Percentiles rank a stretch among this genome's conserved stretches.
These are phyloP conservation scores for Bibio marci DNA, from an alignment of 2,888 invertebrate genomes.

Conservation along the genomic window DNA sequence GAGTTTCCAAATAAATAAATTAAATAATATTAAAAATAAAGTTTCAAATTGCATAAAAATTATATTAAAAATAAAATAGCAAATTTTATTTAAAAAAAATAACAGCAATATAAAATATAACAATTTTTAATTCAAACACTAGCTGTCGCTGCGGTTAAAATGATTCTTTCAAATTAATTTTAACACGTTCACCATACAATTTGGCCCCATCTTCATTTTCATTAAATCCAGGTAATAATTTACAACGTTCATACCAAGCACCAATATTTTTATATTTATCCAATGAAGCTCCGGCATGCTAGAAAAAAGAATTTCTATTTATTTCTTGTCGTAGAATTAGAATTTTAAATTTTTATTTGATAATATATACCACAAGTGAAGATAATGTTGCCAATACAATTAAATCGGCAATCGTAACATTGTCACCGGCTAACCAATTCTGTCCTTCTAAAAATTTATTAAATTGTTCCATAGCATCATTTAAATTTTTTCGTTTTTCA, in stretches of 20 bases:
- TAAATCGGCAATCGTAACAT: slow-evolving; percentile 30
- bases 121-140: too few relatives aligned
- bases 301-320: neutral
- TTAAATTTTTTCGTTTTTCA: slow-evolving; percentile 35
- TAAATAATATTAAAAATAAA: too few relatives aligned
- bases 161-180: slow-evolving; percentile 27
- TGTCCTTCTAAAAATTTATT: slow-evolving; percentile 22
- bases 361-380: slow-evolving; percentile 21
- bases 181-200: slow-evolving; percentile 37
- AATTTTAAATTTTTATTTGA: neutral
- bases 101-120: too few relatives aligned
- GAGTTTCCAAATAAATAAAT: too few relatives aligned
- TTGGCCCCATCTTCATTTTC: slow-evolving; percentile 43
- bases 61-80: too few relatives aligned
- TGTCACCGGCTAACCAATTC: slow-evolving; percentile 27
- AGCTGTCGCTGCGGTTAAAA: too few relatives aligned
- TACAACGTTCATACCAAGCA: slow-evolving; percentile 40
- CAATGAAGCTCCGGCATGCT: slow-evolving; percentile 11
- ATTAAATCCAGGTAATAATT: slow-evolving; percentile 35
- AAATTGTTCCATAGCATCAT: slow-evolving; percentile 34
- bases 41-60: too few relatives aligned
- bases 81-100: too few relatives aligned
- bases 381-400: slow-evolving; percentile 25
- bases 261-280: slow-evolving; percentile 9
- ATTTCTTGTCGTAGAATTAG: neutral